Percentiles rank a stretch among this genome's conserved stretches.
phyloP scores from a whole-genome alignment of 2,797 vertebrate genomes.

The Rhinichthys osculus region DNA sequence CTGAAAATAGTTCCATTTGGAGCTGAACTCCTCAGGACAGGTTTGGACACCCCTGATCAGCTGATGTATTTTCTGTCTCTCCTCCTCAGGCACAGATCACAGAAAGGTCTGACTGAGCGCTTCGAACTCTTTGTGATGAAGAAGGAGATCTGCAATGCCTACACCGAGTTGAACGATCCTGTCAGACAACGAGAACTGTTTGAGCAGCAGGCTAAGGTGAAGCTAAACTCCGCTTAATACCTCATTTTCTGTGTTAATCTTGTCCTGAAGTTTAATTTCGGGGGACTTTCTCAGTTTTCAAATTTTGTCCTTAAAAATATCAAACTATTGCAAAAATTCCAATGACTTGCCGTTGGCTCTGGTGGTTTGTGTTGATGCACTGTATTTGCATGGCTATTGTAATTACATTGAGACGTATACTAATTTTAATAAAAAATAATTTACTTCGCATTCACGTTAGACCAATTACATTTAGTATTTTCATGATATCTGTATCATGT shows the following conservation, averaged over 20 bases:
- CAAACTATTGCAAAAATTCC: not conserved
- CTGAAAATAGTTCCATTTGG: no score
- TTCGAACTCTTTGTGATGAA: constrained; percentile 99
- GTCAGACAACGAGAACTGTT: constrained; percentile 92
- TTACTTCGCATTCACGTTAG: no score
- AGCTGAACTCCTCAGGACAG: not conserved
- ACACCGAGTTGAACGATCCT: constrained; percentile 96
- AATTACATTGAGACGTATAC: no score
- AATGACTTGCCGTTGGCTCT: no score
- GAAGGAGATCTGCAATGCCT: constrained; percentile 97
- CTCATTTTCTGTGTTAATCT: not conserved
- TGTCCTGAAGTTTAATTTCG: no score
- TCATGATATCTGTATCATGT: no score
- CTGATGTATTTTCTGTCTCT: not conserved
- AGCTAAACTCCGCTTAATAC: not conserved
- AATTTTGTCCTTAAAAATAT: not conserved
- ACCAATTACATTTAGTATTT: no score
- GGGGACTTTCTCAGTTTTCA: not conserved
- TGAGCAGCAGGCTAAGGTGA: constrained; percentile 92
- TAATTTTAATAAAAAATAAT: no score
- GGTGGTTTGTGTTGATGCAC: no score
- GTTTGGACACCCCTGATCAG: not conserved
- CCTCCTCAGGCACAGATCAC: constrained; percentile 86
- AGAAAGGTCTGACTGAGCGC: constrained; percentile 91
- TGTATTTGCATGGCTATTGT: no score